phyloP scores from a whole-genome alignment of 1,140 invertebrate species.

The Pogonomyrmex barbatus region DNA sequence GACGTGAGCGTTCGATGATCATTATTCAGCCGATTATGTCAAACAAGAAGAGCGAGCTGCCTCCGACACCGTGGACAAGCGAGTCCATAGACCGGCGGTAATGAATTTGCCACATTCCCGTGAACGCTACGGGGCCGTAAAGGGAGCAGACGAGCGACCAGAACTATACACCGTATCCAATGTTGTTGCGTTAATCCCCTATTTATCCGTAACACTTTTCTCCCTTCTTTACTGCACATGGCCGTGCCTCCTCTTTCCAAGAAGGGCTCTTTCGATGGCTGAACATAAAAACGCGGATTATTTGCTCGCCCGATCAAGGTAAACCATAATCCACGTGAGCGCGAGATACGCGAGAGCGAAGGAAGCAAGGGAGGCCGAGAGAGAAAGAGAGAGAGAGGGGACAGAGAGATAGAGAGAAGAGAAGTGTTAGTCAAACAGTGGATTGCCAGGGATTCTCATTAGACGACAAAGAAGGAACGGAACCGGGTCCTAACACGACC shows the following conservation, averaged over 20 bases:
- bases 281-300: slow-evolving; percentile 75
- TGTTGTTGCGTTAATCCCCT: slow-evolving; percentile 66
- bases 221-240: slow-evolving; percentile 62
- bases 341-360: slow-evolving; percentile 51
- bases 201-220: slow-evolving; percentile 74
- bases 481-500: neutral
- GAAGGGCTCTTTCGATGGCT: slow-evolving; percentile 62
- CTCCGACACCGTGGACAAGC: slow-evolving; percentile 45
- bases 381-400: neutral
- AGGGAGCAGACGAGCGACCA: slow-evolving; percentile 19
- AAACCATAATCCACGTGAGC: slow-evolving; percentile 71
- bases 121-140: slow-evolving; percentile 33
- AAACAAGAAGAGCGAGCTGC: slow-evolving; percentile 45
- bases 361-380: slow-evolving; percentile 9
- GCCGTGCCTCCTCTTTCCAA: slow-evolving; percentile 63
- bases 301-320: slow-evolving; percentile 67
- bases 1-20: slow-evolving; percentile 1
- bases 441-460: slow-evolving; percentile 75
- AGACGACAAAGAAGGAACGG: slow-evolving; percentile 12
- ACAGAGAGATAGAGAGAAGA: slow-evolving; percentile 59
- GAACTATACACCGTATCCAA: slow-evolving; percentile 61
- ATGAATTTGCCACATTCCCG: slow-evolving; percentile 64
- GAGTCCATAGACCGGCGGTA: slow-evolving; percentile 11
- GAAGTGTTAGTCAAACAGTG: slow-evolving; percentile 78
- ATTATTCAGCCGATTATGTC: slow-evolving; percentile 67